Evolutionary conservation across 2,113 vertebrate genomes (phyloP).

Genomic region (Ondatra zibethicus): DNA sequence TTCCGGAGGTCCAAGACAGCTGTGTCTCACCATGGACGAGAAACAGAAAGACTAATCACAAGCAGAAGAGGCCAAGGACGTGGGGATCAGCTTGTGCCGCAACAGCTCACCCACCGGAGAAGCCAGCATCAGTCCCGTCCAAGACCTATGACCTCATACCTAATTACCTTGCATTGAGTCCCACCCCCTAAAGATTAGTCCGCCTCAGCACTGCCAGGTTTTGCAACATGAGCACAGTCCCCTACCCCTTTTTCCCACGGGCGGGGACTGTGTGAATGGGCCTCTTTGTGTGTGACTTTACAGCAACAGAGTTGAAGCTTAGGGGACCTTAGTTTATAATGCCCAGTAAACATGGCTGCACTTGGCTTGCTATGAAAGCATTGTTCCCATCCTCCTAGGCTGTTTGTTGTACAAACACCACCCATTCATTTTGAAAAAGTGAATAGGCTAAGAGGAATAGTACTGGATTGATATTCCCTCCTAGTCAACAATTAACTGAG

Average conservation of each 20-base stretch:
- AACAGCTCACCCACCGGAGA: not conserved
- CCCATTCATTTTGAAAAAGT: not conserved
- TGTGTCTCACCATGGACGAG: not conserved
- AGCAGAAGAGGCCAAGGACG: not conserved
- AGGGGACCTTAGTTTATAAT: not conserved
- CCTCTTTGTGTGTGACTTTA: not conserved
- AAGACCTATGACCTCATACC: not conserved
- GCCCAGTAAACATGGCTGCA: not conserved
- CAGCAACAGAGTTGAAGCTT: not conserved
- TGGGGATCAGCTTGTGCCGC: not conserved
- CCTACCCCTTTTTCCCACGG: not conserved
- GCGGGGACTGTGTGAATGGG: not conserved
- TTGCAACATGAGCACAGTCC: no score
- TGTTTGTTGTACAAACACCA: not conserved
- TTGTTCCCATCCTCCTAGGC: not conserved
- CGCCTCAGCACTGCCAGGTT: not conserved
- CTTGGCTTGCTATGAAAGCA: constrained; percentile 12
- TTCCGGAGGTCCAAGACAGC: not conserved
- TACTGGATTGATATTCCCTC: not conserved
- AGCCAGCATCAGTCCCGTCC: not conserved
- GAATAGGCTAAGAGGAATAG: not conserved
- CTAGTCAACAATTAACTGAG: not conserved
- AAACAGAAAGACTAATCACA: not conserved
- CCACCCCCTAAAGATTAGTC: not conserved
- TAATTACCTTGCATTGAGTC: not conserved